These are phyloP conservation scores for Ictalurus furcatus DNA, from an alignment of 2,113 vertebrate species.

Conservation along the genomic window DNA sequence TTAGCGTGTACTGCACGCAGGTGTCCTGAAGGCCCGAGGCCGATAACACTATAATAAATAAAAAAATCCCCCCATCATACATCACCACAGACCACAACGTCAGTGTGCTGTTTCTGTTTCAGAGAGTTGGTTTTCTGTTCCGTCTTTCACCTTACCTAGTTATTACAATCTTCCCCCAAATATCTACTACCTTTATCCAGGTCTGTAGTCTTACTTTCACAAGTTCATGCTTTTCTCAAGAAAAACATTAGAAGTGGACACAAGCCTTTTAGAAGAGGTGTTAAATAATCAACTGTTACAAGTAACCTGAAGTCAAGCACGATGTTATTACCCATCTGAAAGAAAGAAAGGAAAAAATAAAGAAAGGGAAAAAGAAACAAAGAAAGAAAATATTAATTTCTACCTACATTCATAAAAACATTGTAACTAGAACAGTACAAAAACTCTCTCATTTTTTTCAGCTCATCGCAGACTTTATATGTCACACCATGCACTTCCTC, in stretches of 20 bases:
- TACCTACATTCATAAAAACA: background rate
- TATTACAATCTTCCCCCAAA: too few relatives aligned
- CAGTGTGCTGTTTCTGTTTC: background rate
- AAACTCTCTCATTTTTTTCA: background rate
- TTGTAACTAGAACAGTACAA: background rate
- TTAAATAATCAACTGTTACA: too few relatives aligned
- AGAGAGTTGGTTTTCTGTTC: background rate
- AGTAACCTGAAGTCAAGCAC: background rate
- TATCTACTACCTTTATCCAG: background rate
- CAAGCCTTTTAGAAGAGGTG: background rate
- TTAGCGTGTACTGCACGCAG: background rate
- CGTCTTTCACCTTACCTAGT: background rate
- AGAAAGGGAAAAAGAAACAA: background rate
- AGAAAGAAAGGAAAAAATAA: background rate
- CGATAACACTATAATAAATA: background rate
- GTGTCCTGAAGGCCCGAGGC: background rate
- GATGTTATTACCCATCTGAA: background rate
- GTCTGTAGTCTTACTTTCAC: background rate
- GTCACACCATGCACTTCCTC: background rate
- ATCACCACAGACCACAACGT: background rate
- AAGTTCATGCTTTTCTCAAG: background rate
- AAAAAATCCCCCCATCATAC: background rate
- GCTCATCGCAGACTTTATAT: background rate
- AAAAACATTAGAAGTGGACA: background rate
- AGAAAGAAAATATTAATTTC: background rate